Conservation (phyloP, 2,113 vertebrate genomes). For the Numenius arquata region DNA sequence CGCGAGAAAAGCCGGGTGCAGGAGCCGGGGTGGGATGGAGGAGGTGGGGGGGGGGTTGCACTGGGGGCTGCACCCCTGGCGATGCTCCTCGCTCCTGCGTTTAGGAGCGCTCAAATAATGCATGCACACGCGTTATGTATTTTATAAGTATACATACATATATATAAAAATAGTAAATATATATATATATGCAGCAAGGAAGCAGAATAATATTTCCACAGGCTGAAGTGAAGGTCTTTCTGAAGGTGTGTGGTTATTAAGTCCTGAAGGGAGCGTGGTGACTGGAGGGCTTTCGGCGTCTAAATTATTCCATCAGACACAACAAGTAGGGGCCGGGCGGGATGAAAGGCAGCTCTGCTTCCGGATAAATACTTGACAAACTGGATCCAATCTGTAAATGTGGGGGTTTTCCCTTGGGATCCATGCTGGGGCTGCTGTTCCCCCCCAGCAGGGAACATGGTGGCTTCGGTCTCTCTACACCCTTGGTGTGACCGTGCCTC, state of each 20-base stretch:
- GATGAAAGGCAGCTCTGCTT: background rate
- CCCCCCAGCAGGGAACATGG: background rate
- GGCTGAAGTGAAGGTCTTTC: background rate
- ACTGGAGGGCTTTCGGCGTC: background rate
- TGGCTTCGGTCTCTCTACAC: background rate
- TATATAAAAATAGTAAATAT: background rate
- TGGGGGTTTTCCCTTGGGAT: background rate
- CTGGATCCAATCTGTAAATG: background rate
- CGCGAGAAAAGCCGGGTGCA: background rate
- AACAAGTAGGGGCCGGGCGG: background rate
- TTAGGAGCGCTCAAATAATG: background rate
- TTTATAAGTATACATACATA: background rate
- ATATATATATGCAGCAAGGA: too few species aligned
- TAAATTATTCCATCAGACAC: slow-evolving; percentile 27
- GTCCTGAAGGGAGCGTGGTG: background rate
- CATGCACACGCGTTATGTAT: rapidly evolving
- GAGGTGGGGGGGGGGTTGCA: background rate
- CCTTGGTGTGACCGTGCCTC: background rate
- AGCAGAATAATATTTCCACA: background rate
- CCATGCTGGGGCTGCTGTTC: background rate
- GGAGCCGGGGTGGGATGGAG: background rate
- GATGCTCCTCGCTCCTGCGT: rapidly evolving
- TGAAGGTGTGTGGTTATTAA: background rate
- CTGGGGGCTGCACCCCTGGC: background rate
- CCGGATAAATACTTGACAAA: background rate